Base-by-base conservation (phyloP, 2,888 invertebrate species). In the Eugnorisma glareosa region DNA sequence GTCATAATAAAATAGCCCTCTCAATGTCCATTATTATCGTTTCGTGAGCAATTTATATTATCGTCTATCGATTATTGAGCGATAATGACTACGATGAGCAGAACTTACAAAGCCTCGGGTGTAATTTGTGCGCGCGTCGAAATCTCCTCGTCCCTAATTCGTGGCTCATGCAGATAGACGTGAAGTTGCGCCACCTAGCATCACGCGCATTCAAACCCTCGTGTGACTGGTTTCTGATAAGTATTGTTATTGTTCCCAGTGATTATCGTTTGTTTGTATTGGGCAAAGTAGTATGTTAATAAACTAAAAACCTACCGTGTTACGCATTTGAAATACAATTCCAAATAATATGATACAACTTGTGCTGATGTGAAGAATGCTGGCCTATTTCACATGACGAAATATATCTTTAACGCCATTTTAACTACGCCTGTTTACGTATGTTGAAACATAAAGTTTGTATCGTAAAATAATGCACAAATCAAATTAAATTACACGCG, bases 141-240 rank as follows among this genome's bases (percentile, higher is more conserved):
- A 91, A 91, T 91, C 92, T 92, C 91, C 92, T 93, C 92, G 94
- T 88, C 84, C 92, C 90, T 94, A 95, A 95, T 94, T 93, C 90
- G 91, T 89, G 86, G 88, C 89, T 93, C 94, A 93, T 93, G 93
- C 91, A 90, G 89, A 90, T 86, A 79, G 61, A 79, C 84, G 79
- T 81, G 76, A 67, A 70, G 87, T 93, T 94, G 89, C 93, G 89
- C 89, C 90, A 93, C 73, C 80, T 79, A 75, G 77, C 84, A 83
- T 93, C 93, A 93, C 91, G 92, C 90, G 31, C 11, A 54, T 74
- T 59, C 28, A 37, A 73, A 43, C 51, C 45, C 51, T 54, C 67
- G 59, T 67, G 40, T 10, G 67, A 68, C 51, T 45, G 48, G 37
- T 72, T 79, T 66, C 59, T 66, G 43, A 35, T 67, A 59, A 45